Evolutionary conservation across 2,113 vertebrate species (phyloP).

Genomic region (Aix galericulata): DNA sequence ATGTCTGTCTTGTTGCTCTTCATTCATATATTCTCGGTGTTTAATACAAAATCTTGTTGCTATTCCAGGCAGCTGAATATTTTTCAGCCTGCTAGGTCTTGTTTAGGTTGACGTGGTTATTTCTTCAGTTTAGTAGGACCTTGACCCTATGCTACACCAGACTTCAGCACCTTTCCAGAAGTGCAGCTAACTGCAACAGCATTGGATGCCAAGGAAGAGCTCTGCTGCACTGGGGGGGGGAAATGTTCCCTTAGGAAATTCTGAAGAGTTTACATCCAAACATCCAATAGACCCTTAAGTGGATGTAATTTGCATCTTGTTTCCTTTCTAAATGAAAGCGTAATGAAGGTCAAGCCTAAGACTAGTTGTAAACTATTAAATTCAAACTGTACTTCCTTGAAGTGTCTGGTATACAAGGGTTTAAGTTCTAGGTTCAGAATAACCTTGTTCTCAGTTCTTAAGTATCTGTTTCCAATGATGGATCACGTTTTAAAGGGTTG

Average conservation of each 20-base stretch:
- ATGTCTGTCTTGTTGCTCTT: conserved; percentile 67
- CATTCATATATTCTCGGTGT: not conserved
- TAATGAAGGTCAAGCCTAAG: not conserved
- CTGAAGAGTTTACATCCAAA: not conserved
- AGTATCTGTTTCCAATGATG: not conserved
- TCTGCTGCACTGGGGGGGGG: rapidly evolving
- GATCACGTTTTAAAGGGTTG: not conserved
- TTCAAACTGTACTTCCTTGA: not conserved
- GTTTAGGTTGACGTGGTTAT: not conserved
- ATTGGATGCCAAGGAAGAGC: not conserved
- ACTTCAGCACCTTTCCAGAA: not conserved
- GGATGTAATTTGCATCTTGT: not conserved
- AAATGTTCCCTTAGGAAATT: not conserved
- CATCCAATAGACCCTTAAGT: not conserved
- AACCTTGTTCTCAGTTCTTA: not conserved
- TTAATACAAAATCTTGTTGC: not conserved
- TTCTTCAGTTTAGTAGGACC: not conserved
- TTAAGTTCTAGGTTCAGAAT: not conserved
- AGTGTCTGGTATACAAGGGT: not conserved
- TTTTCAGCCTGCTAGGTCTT: not conserved
- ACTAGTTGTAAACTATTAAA: not conserved
- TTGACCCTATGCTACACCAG: rapidly evolving
- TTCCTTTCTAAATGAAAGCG: not conserved
- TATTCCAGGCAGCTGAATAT: not conserved
- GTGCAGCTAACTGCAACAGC: not conserved